A percentile compares a stretch with the other conserved stretches of the same genome.
These are phyloP conservation scores for Leptinotarsa tumamoca DNA, from an alignment of 2,888 invertebrate species.

Conservation along the genomic window DNA sequence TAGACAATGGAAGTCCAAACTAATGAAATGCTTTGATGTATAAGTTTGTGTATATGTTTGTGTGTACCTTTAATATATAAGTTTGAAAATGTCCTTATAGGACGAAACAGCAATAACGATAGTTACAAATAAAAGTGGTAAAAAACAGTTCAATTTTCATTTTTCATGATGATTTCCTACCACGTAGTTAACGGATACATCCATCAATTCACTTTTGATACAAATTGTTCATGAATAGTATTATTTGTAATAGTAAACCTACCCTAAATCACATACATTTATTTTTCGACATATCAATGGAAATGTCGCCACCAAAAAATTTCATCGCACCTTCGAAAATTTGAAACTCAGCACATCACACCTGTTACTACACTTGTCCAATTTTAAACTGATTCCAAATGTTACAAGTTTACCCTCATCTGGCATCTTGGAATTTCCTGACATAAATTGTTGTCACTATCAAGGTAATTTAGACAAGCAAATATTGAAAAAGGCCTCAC, in stretches of 20 bases:
- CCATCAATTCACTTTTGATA: no score
- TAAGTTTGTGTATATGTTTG: no score
- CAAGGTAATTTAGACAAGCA: not conserved
- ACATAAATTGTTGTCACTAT: slow-evolving; percentile 22
- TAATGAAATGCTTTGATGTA: no score
- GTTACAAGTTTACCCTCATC: slow-evolving; percentile 28
- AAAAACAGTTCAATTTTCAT: no score
- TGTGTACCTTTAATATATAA: no score
- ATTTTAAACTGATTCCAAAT: slow-evolving; percentile 21
- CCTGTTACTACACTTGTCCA: slow-evolving; percentile 28
- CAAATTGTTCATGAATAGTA: no score
- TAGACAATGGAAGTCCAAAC: no score
- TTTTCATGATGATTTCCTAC: no score
- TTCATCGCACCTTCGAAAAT: slow-evolving; percentile 21
- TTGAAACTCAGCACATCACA: slow-evolving; percentile 4
- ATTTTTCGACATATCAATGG: slow-evolving; percentile 20
- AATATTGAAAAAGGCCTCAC: not conserved
- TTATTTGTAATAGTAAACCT: slow-evolving; percentile 4
- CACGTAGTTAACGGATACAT: no score
- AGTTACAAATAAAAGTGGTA: no score
- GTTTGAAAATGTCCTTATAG: no score
- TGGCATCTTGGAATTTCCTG: slow-evolving; percentile 30
- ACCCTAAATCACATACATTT: slow-evolving; percentile 31
- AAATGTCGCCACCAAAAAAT: slow-evolving; percentile 20
- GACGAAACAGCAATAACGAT: no score